Percentiles rank a stretch among this genome's conserved stretches.
phyloP scores from a whole-genome alignment of 2,888 invertebrate species.

The Scelioninae gen. 1 region DNA sequence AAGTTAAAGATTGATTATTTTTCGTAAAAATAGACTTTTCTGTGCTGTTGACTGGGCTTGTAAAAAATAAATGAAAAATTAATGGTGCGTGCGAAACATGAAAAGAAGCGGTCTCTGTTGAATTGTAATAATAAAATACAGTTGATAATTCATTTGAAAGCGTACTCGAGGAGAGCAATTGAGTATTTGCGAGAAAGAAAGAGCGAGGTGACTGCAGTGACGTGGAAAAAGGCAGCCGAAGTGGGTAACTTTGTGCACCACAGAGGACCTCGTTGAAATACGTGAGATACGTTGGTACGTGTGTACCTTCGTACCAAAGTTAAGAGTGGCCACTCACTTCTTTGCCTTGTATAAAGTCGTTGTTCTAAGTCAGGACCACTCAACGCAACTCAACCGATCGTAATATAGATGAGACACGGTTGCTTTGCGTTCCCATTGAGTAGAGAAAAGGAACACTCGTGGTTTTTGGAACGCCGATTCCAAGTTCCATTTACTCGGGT shows the following conservation, averaged over 20 bases:
- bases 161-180: constrained; percentile 30
- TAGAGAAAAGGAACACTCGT: constrained; percentile 67
- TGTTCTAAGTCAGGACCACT: constrained; percentile 75
- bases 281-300: constrained; percentile 55
- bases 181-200: constrained; percentile 40
- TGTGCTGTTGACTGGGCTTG: too few relatives aligned
- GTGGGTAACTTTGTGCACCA: constrained; percentile 43
- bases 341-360: constrained; percentile 75
- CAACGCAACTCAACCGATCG: constrained; percentile 72
- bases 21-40: too few relatives aligned
- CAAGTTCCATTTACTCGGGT: constrained; percentile 38
- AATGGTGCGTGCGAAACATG: too few relatives aligned
- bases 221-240: constrained; percentile 53
- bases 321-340: constrained; percentile 71
- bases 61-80: too few relatives aligned
- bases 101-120: too few relatives aligned
- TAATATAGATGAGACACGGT: constrained; percentile 70
- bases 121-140: too few relatives aligned
- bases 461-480: constrained; percentile 44
- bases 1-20: too few relatives aligned
- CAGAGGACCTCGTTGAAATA: constrained; percentile 60
- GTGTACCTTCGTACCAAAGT: constrained; percentile 71
- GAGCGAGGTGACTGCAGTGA: constrained; percentile 36
- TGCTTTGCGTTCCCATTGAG: constrained; percentile 69
- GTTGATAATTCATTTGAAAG: constrained; percentile 34